Evolutionary conservation across 2,113 vertebrate genomes (phyloP).

Genomic region (Hypanus sabinus): DNA sequence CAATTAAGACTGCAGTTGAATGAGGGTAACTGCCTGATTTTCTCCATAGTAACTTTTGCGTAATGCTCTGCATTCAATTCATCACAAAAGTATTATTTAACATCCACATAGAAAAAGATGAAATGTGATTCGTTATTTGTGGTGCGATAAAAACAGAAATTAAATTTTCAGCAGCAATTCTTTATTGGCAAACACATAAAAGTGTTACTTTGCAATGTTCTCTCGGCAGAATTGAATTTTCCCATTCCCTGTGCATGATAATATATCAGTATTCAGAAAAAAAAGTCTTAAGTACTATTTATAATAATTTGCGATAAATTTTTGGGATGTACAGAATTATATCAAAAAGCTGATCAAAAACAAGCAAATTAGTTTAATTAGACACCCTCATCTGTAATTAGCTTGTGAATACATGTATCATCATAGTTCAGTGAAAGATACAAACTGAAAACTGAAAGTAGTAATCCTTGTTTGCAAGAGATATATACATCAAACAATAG

Average conservation of each 20-base stretch:
- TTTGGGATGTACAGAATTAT: not conserved
- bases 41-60: not conserved
- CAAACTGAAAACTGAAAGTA: conserved; percentile 5
- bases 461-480: not conserved
- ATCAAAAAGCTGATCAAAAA: not conserved
- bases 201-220: not conserved
- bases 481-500: not conserved
- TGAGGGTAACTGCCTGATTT: not conserved
- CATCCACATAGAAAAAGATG: not conserved
- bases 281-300: not conserved
- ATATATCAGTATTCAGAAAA: not conserved
- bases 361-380: not conserved
- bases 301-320: not conserved
- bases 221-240: not conserved
- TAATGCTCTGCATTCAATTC: not conserved
- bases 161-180: not conserved
- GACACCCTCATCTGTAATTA: not conserved
- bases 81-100: not conserved
- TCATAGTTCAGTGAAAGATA: not conserved
- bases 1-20: not conserved
- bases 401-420: not conserved
- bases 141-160: not conserved
- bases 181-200: not conserved
- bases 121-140: not conserved
- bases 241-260: conserved; percentile 17